Evolutionary conservation across 2,888 invertebrate species (phyloP), one percentile per base, ranked within the genome.

Genomic region (Formica aserva): DNA sequence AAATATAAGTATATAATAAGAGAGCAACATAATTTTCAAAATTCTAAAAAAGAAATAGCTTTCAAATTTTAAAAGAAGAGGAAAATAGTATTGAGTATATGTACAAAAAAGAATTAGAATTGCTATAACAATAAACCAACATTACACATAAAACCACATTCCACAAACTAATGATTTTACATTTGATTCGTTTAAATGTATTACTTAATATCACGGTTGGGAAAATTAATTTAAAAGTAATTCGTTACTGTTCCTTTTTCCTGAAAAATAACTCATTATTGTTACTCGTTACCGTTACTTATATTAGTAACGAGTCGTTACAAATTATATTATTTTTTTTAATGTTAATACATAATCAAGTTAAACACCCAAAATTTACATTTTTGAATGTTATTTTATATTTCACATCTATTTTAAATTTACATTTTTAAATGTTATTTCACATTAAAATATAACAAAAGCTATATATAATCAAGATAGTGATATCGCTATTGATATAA

Each of bases 51-150:
- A 38, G 38, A 38, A 38, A 66, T 13, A 57, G 67, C 45, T 78
- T 78, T 45, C 45, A 60, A 69, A 13, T 57, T 78, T 38, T 35
- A 60, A 35, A 55, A 26, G 4, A 0, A 41, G 9, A n/a, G 41
- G 18, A 57, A 15, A 57, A 22, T 45, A 71, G 60, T 60, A 78
- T 78, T 71, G 57, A 78, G 1, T 35, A 57, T 38, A 22, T 69
- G n/a, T 67, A 15, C 41, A 69, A 15, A 69, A 66, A n/a, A 22
- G 41, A 69, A 26, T 78, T 71, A 78, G 22, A 71, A 45, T 57
- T 45, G 38, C n/a, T 55, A 45, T 22, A 35, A 75, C 2, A n/a
- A n/a, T 57, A 65, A 75, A 18, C 2, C n/a, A 55, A 67, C 18
- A 18, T 48, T 48, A 18, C 48, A 18, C 18, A 48, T 48, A 2